Evolutionary conservation across 2,113 vertebrate species (phyloP).

Genomic region (Coregonus clupeaformis): DNA sequence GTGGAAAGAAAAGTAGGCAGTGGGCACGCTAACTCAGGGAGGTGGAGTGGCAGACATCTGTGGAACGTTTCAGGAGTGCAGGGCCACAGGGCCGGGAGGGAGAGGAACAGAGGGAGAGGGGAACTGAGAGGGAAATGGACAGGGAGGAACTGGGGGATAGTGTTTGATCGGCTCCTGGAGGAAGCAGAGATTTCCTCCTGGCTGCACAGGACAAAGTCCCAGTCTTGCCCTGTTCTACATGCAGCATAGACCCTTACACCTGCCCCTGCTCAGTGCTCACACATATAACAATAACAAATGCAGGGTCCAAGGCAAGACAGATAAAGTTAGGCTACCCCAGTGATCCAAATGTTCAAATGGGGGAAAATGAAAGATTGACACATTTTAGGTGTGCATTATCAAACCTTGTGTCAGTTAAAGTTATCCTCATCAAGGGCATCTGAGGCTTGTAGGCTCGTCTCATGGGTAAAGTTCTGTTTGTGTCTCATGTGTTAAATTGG

Average conservation of each 20-base stretch:
- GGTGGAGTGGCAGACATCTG: slow-evolving; percentile 37
- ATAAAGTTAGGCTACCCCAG: too few species aligned
- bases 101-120: background rate
- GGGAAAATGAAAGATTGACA: background rate
- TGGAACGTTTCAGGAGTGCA: slow-evolving; percentile 36
- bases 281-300: background rate
- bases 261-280: background rate
- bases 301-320: background rate
- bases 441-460: background rate
- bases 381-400: background rate
- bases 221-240: slow-evolving; percentile 6
- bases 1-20: background rate
- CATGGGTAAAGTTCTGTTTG: background rate
- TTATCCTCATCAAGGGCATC: background rate
- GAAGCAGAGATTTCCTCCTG: slow-evolving; percentile 74
- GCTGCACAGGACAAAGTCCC: slow-evolving; percentile 25
- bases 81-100: slow-evolving; percentile 13
- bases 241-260: slow-evolving; percentile 1
- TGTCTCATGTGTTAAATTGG: background rate
- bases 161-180: slow-evolving; percentile 68
- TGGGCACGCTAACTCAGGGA: background rate
- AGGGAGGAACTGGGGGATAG: slow-evolving; percentile 14
- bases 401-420: background rate
- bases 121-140: slow-evolving; percentile 29
- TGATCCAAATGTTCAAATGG: background rate